These are phyloP conservation scores for Scalopus aquaticus DNA, from an alignment of 2,113 vertebrate species.

Conservation along the genomic window DNA sequence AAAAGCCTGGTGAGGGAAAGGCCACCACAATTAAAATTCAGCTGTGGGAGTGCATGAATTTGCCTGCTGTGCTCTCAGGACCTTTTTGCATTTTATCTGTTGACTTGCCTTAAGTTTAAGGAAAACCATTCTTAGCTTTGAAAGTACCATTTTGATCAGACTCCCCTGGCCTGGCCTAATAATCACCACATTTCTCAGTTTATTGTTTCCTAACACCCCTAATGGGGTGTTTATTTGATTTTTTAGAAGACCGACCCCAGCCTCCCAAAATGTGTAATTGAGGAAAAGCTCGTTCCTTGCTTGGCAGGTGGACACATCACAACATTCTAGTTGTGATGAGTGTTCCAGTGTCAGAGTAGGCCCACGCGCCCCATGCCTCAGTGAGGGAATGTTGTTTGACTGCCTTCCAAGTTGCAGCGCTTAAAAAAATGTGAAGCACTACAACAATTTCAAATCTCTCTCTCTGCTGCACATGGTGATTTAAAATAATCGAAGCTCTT, in stretches of 20 bases:
- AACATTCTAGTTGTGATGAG: conserved; percentile 41
- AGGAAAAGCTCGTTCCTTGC: neutral
- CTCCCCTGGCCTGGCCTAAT: neutral
- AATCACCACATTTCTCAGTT: neutral
- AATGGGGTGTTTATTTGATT: neutral
- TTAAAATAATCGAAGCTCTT: conserved; percentile 91
- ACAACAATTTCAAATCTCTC: conserved; percentile 88
- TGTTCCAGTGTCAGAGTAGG: conserved; percentile 69
- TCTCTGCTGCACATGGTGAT: conserved; percentile 83
- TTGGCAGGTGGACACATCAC: neutral
- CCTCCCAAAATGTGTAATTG: neutral
- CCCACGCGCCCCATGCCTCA: conserved; percentile 72
- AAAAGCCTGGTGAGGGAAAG: conserved; percentile 28
- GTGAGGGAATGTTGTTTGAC: conserved; percentile 82
- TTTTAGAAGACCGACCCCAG: neutral
- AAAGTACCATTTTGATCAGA: neutral
- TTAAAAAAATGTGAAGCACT: conserved; percentile 88
- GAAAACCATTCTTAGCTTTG: conserved; percentile 43
- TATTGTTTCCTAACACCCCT: neutral
- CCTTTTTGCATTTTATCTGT: neutral
- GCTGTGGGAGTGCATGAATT: conserved; percentile 37
- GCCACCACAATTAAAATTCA: conserved; percentile 34
- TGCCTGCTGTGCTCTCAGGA: conserved; percentile 10
- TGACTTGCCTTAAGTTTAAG: neutral
- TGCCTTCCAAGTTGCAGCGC: conserved; percentile 84